phyloP scores from a whole-genome alignment of 2,888 invertebrate species.

The Thymelicus sylvestris region DNA sequence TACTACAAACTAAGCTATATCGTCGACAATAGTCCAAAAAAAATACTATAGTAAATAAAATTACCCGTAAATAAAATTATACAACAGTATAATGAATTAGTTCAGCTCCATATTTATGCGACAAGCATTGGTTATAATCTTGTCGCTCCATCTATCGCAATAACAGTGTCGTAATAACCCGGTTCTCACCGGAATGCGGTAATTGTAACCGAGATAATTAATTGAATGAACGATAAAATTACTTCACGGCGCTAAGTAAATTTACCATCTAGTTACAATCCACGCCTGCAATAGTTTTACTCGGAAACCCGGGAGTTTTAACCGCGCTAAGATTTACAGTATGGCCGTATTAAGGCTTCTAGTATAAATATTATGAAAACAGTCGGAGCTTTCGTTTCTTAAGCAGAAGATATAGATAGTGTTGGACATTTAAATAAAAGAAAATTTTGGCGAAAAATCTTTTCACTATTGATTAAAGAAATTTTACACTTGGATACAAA shows the following conservation, averaged over 20 bases:
- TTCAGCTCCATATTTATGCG: constrained; percentile 25
- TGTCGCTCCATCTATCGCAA: constrained; percentile 30
- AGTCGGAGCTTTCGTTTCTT: too few relatives aligned
- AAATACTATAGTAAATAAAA: too few relatives aligned
- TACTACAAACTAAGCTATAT: too few relatives aligned
- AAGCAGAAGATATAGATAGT: too few relatives aligned
- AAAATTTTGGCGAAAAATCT: too few relatives aligned
- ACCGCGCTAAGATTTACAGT: background rate
- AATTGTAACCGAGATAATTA: constrained; percentile 31
- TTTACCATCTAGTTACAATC: background rate
- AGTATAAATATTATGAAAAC: too few relatives aligned
- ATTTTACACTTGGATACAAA: too few relatives aligned
- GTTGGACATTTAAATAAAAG: too few relatives aligned
- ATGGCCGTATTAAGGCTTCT: background rate
- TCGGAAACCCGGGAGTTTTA: background rate
- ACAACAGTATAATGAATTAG: background rate
- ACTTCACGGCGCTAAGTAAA: constrained; percentile 2
- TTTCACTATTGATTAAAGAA: too few relatives aligned
- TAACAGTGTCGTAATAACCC: constrained; percentile 12
- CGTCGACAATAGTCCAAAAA: too few relatives aligned
- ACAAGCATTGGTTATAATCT: constrained; percentile 17
- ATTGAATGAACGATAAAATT: constrained; percentile 28
- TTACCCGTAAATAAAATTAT: background rate
- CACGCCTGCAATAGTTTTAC: background rate
- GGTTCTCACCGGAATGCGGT: constrained; percentile 30